Evolutionary conservation across 2,888 invertebrate genomes (phyloP).

Genomic region (Troides aeacus): DNA sequence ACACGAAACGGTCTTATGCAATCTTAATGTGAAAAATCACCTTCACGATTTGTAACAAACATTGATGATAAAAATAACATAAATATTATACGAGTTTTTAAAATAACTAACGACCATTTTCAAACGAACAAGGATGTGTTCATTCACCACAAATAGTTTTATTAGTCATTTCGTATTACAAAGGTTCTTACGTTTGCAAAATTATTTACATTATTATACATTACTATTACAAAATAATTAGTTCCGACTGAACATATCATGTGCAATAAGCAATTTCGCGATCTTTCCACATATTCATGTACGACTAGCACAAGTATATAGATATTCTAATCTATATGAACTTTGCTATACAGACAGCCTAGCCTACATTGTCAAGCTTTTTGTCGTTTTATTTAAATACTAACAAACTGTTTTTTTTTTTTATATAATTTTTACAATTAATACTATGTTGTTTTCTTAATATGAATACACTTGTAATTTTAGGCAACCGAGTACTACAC

Average conservation of each 20-base stretch:
- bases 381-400: too few species aligned
- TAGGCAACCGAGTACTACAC: too few species aligned
- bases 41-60: slow-evolving; percentile 24
- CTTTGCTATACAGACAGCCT: too few species aligned
- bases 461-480: too few species aligned
- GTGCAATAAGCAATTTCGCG: neutral
- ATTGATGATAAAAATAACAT: slow-evolving; percentile 13
- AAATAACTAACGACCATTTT: neutral
- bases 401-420: too few species aligned
- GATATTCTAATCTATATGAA: too few species aligned
- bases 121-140: slow-evolving; percentile 4
- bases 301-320: neutral
- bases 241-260: slow-evolving; percentile 1
- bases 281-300: neutral
- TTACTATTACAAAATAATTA: neutral
- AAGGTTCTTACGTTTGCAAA: neutral
- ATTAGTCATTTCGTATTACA: slow-evolving; percentile 9
- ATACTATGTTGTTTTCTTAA: too few species aligned
- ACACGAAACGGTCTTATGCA: slow-evolving; percentile 15
- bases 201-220: too few species aligned
- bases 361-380: too few species aligned
- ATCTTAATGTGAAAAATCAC: slow-evolving; percentile 25
- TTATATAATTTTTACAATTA: too few species aligned
- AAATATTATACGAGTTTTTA: neutral
- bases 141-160: slow-evolving; percentile 2